Percentiles rank a stretch among this genome's conserved stretches.
phyloP scores from a whole-genome alignment of 1,140 invertebrate genomes.

The Hyphantria cunea region DNA sequence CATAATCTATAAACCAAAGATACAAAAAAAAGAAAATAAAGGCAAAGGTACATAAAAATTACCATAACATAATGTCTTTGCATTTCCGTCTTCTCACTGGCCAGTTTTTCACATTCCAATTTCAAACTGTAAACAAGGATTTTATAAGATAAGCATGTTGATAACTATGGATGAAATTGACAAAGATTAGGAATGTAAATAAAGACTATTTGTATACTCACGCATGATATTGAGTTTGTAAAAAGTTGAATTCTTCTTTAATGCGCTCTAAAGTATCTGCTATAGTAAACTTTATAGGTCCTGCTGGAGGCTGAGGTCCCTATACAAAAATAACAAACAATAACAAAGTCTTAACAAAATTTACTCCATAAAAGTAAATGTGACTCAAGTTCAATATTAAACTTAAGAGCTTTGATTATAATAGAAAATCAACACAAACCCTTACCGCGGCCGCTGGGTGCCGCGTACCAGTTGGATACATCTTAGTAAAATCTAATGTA shows the following conservation, averaged over 20 bases:
- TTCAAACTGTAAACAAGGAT: constrained; percentile 85
- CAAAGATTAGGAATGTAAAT: constrained; percentile 1
- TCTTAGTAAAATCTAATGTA: constrained; percentile 50
- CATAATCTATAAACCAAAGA: background rate
- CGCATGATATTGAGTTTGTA: constrained; percentile 99
- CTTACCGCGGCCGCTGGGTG: constrained; percentile 72
- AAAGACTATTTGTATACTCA: constrained; percentile 83
- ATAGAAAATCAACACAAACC: constrained; percentile 68
- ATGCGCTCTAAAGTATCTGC: constrained; percentile 98
- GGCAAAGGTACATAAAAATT: constrained; percentile 65
- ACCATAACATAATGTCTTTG: constrained; percentile 99
- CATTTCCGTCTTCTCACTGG: constrained; percentile 99
- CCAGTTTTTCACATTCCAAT: constrained; percentile 97
- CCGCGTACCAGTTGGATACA: constrained; percentile 76
- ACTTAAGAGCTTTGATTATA: constrained; percentile 29
- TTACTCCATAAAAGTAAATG: background rate
- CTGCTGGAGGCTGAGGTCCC: constrained; percentile 93
- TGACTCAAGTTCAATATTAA: constrained; percentile 1
- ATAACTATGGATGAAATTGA: constrained; percentile 12
- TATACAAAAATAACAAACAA: constrained; percentile 74
- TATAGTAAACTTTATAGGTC: constrained; percentile 97
- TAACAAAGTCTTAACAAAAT: constrained; percentile 11
- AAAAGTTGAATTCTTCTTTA: constrained; percentile 99
- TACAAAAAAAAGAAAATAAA: too few species aligned
- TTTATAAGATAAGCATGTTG: constrained; percentile 5